Evolutionary conservation across 2,888 invertebrate genomes (phyloP), one percentile per base, ranked within the genome.

Genomic region (Blomia tropicalis): DNA sequence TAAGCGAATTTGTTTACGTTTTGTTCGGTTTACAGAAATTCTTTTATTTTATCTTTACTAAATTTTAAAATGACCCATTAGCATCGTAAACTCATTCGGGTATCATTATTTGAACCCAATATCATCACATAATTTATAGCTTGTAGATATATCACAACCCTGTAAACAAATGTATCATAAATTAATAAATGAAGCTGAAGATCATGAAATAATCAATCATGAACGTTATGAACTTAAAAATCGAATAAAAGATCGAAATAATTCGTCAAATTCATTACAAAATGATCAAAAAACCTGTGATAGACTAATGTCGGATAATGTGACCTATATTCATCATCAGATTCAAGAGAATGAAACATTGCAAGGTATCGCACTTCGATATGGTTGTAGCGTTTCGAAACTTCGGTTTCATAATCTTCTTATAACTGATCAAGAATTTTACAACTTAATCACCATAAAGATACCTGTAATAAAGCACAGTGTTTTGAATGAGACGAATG

Each of bases 381-480:
- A 53, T 25, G 31, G 44, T 27, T 61, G 61, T 59, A 25, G 51
- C 2, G 60, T 69, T 53, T 54, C 67, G 22, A 64, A 66, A 43
- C 36, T 68, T 32, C 67, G 67, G 54, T 59, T 66, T 43, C 62
- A 63, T 17, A 68, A 68, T 53, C 66, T 66, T 51, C 47, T 68
- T 1, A 63, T 67, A 11, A 66, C 61, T 27, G 65, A 64, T 32
- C 66, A 68, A 62, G 67, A 68, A 11, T 67, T 68, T 29, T 66
- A 64, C 59, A 67, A 54, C 1, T 29, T 67, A 17, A 62, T 60
- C 27, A 19, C 59, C n/a, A n/a, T 68, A 5, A 64, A 56, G 58
- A 67, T 68, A 59, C 68, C 68, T n/a, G 67, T 67, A 2, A 66
- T 64, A 22, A 66, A 66, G 62, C 62, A 64, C 47, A 63, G 68